Evolutionary conservation across 2,888 invertebrate species (phyloP).

Genomic region (Ptychoptera albimana): DNA sequence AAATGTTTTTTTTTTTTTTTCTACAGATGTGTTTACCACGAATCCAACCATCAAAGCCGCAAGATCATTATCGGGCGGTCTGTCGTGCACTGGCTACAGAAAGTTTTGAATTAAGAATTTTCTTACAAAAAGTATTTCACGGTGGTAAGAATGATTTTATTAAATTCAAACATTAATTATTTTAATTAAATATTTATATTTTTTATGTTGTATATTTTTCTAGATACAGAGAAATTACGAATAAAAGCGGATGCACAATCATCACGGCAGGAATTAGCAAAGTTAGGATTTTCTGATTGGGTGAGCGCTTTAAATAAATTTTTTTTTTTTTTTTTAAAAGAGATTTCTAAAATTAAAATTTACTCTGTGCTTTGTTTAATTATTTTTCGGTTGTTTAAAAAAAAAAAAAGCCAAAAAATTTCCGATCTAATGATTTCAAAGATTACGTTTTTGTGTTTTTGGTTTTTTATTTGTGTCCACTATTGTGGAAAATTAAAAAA

Average conservation of each 20-base stretch:
- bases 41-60: constrained; percentile 31
- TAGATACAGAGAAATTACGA: constrained; percentile 47
- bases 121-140: constrained; percentile 64
- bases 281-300: constrained; percentile 82
- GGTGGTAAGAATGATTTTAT: constrained; percentile 29
- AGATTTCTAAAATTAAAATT: no score
- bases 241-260: constrained; percentile 42
- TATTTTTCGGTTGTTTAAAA: no score
- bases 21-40: constrained; percentile 37
- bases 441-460: no score
- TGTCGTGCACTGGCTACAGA: constrained; percentile 85
- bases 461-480: no score
- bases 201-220: neutral
- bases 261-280: constrained; percentile 56
- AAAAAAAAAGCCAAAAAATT: no score
- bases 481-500: no score
- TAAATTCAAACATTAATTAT: neutral
- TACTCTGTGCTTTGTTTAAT: no score
- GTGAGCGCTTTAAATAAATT: constrained; percentile 35
- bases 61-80: constrained; percentile 66
- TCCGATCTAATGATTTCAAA: no score
- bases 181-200: neutral
- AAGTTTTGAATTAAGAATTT: constrained; percentile 75
- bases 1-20: no score
- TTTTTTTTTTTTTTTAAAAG: neutral